phyloP scores from a whole-genome alignment of 2,113 vertebrate genomes.

The Myxocyprinus asiaticus region DNA sequence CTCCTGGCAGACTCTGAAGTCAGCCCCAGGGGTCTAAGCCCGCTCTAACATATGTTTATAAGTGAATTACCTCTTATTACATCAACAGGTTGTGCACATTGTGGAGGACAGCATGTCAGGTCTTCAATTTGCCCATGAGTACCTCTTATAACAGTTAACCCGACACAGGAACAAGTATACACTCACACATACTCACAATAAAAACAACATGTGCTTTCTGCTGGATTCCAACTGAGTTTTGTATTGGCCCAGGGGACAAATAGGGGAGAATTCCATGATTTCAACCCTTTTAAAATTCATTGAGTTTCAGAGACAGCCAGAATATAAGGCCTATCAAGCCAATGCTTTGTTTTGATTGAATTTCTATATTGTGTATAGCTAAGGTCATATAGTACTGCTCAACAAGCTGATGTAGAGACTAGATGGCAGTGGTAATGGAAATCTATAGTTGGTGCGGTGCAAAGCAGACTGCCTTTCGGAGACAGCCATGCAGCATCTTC shows the following conservation, averaged over 20 bases:
- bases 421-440: conserved; percentile 50
- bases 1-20: too few species aligned
- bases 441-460: conserved; percentile 30
- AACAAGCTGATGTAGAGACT: neutral
- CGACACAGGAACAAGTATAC: too few species aligned
- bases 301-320: neutral
- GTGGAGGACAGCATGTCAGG: conserved; percentile 35
- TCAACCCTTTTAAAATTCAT: conserved; percentile 33
- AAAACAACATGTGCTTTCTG: conserved; percentile 1
- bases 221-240: conserved; percentile 29
- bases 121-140: conserved; percentile 34
- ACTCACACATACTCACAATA: conserved; percentile 20
- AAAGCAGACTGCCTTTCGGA: conserved; percentile 40
- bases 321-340: conserved; percentile 26
- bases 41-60: conserved; percentile 43
- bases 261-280: neutral
- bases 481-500: conserved; percentile 44
- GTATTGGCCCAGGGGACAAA: conserved; percentile 5
- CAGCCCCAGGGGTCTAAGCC: conserved; percentile 27
- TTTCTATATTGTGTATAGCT: conserved; percentile 24
- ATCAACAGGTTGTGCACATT: conserved; percentile 42
- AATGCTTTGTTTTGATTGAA: conserved; percentile 22
- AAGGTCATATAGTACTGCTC: conserved; percentile 25
- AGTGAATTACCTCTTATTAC: conserved; percentile 49
- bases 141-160: neutral